Conservation (phyloP, 2,113 vertebrate species). For the Sceloporus tristichus region DNA sequence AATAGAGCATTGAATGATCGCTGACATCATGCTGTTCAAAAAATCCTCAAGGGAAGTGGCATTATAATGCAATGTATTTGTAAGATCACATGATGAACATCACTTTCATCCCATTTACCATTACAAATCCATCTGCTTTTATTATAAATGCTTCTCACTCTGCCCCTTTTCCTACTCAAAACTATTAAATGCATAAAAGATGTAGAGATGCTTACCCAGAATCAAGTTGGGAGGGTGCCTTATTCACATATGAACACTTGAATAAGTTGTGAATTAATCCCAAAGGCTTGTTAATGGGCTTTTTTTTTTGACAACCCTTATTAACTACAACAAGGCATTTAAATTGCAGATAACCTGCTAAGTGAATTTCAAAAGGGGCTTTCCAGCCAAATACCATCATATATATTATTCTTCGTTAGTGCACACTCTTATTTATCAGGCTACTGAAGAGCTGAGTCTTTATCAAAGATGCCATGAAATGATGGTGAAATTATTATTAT, state of each 20-base stretch:
- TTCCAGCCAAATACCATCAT: constrained; percentile 53
- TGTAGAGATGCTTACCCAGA: constrained; percentile 49
- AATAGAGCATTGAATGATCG: background rate
- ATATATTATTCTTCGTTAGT: constrained; percentile 27
- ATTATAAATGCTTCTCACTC: constrained; percentile 37
- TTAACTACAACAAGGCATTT: constrained; percentile 75
- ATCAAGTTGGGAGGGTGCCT: constrained; percentile 53
- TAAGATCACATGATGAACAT: constrained; percentile 4
- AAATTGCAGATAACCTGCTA: constrained; percentile 75
- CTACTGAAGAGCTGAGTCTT: constrained; percentile 35
- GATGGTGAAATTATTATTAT: background rate
- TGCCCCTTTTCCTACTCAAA: constrained; percentile 26
- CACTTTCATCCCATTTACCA: constrained; percentile 18
- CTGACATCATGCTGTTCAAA: background rate
- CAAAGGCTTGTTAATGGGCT: constrained; percentile 65
- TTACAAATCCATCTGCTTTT: constrained; percentile 47
- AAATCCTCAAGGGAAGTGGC: constrained; percentile 24
- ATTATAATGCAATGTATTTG: constrained; percentile 18
- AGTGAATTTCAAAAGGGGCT: constrained; percentile 72
- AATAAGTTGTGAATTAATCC: constrained; percentile 71
- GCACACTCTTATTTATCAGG: constrained; percentile 34
- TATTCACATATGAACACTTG: constrained; percentile 56
- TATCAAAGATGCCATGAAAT: background rate
- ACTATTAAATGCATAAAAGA: constrained; percentile 44
- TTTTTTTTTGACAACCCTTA: constrained; percentile 74